Conservation (phyloP, 2,113 vertebrate genomes). For the Sorex fumeus region DNA sequence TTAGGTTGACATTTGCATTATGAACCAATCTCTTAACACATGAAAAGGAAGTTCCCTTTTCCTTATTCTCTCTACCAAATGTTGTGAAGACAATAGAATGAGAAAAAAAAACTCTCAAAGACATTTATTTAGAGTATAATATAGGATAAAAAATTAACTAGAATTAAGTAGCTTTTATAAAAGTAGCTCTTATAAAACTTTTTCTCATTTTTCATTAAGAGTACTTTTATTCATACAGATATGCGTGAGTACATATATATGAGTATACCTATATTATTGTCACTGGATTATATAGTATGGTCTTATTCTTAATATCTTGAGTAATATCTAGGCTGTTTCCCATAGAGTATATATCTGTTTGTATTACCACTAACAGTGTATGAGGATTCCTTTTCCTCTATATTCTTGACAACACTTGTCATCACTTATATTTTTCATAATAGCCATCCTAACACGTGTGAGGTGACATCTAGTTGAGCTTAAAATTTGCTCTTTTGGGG, state of each 20-base stretch:
- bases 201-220: not conserved
- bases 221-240: not conserved
- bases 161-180: not conserved
- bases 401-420: not conserved
- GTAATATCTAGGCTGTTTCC: not conserved
- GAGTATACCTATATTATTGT: not conserved
- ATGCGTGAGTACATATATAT: not conserved
- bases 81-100: conserved; percentile 15
- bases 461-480: not conserved
- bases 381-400: not conserved
- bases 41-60: not conserved
- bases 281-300: not conserved
- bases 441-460: not conserved
- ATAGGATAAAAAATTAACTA: not conserved
- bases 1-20: not conserved
- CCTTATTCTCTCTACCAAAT: not conserved
- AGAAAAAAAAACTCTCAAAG: not conserved
- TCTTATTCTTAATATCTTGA: conserved; percentile 19
- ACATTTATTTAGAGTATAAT: not conserved
- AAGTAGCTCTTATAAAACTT: not conserved
- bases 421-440: not conserved
- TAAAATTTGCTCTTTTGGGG: too few species aligned
- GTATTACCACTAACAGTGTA: not conserved
- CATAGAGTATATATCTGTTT: not conserved
- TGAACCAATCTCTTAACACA: not conserved